phyloP scores from a whole-genome alignment of 2,113 vertebrate species.

The Bombycilla garrulus region DNA sequence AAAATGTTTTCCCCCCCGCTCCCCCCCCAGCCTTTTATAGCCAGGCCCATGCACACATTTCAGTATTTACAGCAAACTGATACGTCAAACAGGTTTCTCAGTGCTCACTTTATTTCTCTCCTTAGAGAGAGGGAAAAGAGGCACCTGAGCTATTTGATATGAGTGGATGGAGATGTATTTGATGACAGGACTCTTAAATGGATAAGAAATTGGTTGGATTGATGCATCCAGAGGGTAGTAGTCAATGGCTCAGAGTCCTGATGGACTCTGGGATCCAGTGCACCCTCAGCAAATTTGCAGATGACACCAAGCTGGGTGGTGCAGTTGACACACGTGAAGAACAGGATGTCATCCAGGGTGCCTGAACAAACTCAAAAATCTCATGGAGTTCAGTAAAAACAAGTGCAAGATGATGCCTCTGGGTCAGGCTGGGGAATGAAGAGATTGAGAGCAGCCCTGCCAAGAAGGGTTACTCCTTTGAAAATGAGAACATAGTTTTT shows the following conservation, averaged over 20 bases:
- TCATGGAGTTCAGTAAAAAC: not conserved
- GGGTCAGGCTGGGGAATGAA: not conserved
- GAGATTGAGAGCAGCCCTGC: not conserved
- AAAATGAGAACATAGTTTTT: not conserved
- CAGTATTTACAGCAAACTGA: conserved; percentile 43
- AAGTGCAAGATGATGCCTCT: not conserved
- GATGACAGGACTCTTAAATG: not conserved
- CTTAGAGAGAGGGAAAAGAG: not conserved
- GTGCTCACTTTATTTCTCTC: not conserved
- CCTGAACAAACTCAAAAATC: not conserved
- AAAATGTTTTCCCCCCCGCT: not conserved
- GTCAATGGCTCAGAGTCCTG: fast-evolving
- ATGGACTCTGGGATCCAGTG: not conserved
- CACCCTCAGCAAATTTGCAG: not conserved
- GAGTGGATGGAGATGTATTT: not conserved
- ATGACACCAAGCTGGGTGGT: not conserved
- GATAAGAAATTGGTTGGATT: not conserved
- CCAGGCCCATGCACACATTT: not conserved
- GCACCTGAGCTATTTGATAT: not conserved
- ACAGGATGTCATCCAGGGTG: not conserved
- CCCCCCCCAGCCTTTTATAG: not conserved
- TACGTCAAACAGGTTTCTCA: not conserved
- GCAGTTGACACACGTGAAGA: not conserved
- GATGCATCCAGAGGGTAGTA: not conserved
- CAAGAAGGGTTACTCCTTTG: not conserved